phyloP scores from a whole-genome alignment of 2,888 invertebrate genomes.

The Colostygia pectinataria region DNA sequence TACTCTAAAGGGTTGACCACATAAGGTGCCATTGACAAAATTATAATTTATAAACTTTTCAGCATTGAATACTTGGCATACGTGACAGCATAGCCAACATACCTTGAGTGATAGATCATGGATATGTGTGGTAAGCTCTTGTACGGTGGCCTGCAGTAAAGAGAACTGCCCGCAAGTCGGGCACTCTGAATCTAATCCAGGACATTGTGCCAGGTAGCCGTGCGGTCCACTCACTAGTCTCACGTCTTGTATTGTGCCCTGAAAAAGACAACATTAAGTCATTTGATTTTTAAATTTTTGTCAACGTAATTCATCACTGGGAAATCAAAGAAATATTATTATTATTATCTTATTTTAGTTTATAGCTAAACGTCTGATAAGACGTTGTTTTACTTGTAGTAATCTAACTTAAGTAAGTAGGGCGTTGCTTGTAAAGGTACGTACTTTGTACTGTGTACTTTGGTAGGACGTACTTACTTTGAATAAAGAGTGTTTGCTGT shows the following conservation, averaged over 20 bases:
- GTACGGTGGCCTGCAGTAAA: constrained; percentile 91
- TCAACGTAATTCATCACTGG: too few relatives aligned
- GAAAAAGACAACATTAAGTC: constrained; percentile 45
- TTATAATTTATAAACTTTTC: too few relatives aligned
- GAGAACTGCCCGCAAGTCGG: constrained; percentile 96
- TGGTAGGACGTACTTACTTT: constrained; percentile 85
- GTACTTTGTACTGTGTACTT: too few relatives aligned
- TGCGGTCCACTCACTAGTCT: constrained; percentile 92
- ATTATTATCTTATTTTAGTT: too few relatives aligned
- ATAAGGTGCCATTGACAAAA: too few relatives aligned
- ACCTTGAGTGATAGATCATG: constrained; percentile 93
- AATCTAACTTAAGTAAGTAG: too few relatives aligned
- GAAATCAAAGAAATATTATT: too few relatives aligned
- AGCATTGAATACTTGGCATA: not conserved
- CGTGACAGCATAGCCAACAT: constrained; percentile 30
- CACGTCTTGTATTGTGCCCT: constrained; percentile 95
- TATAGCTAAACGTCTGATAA: too few relatives aligned
- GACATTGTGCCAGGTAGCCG: constrained; percentile 94
- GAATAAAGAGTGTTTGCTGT: constrained; percentile 92
- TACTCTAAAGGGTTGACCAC: too few relatives aligned
- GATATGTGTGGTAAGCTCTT: constrained; percentile 90
- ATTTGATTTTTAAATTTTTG: too few relatives aligned
- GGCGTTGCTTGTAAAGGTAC: too few relatives aligned
- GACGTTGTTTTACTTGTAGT: too few relatives aligned
- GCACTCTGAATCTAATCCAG: constrained; percentile 92